Conservation (phyloP, 1,140 invertebrate genomes). For the silkworm (Bombyx mori) region DNA sequence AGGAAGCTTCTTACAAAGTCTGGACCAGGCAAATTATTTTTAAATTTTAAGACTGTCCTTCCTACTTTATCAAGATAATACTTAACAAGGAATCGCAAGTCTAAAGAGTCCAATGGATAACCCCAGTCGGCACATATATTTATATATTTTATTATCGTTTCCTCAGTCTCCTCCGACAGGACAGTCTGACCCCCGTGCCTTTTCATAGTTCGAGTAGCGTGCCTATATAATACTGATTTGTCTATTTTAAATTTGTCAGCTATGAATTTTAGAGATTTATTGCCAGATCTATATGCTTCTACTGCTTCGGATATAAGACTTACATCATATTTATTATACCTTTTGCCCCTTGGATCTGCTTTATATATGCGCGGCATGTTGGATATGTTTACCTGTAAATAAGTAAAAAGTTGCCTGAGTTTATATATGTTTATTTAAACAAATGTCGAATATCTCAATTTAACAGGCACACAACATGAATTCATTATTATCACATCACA, state of each 20-base stretch:
- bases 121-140: conserved; percentile 31
- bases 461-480: too few relatives aligned
- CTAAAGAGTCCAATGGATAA: conserved; percentile 22
- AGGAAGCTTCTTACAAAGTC: conserved; percentile 18
- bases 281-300: neutral
- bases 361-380: too few relatives aligned
- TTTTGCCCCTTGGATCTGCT: too few relatives aligned
- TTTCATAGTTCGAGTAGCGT: neutral
- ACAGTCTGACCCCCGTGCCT: conserved; percentile 17
- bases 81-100: conserved; percentile 27
- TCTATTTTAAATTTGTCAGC: conserved; percentile 8
- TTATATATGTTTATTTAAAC: too few relatives aligned
- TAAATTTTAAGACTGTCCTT: conserved; percentile 15
- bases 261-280: neutral
- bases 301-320: too few relatives aligned
- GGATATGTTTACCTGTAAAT: too few relatives aligned
- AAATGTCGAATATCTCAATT: too few relatives aligned
- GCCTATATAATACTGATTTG: conserved; percentile 9
- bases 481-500: too few relatives aligned
- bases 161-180: conserved; percentile 11
- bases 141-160: conserved; percentile 16
- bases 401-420: too few relatives aligned
- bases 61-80: conserved; percentile 23
- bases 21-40: conserved; percentile 27
- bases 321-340: too few relatives aligned